Conservation (phyloP, 2,113 vertebrate genomes). For the Melanerpes formicivorus region DNA sequence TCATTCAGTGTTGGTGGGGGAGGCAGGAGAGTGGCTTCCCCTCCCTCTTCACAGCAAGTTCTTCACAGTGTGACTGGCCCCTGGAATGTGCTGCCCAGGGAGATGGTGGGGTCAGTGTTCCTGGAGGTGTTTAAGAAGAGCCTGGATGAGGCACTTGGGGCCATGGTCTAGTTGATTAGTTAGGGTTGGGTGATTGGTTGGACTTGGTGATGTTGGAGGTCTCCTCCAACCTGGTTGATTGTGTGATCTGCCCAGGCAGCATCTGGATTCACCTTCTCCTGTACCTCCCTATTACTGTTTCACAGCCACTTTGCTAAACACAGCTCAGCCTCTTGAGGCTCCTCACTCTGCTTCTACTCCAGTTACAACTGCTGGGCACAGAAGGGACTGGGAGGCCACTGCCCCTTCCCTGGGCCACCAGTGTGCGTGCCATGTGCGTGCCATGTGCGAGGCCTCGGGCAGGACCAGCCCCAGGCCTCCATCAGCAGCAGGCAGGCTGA, state of each 20-base stretch:
- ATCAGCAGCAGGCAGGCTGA: background rate
- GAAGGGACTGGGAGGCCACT: background rate
- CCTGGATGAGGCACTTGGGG: too few species aligned
- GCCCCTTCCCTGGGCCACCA: rapidly evolving
- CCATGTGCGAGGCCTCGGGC: too few species aligned
- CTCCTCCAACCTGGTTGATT: too few species aligned
- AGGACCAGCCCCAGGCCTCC: background rate
- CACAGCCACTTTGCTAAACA: background rate
- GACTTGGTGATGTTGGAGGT: too few species aligned
- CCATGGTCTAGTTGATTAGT: too few species aligned
- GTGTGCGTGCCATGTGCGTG: too few species aligned
- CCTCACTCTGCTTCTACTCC: background rate
- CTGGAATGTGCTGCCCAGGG: too few species aligned
- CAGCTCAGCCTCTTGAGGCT: background rate
- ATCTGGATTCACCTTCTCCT: background rate
- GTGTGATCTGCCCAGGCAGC: background rate
- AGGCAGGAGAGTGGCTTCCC: background rate
- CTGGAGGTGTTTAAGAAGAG: too few species aligned
- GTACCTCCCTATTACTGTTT: background rate
- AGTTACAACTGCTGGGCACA: background rate
- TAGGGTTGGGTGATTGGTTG: too few species aligned
- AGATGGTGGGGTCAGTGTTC: too few species aligned
- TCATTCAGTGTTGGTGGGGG: background rate
- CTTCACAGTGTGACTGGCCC: too few species aligned
- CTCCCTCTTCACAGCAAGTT: background rate